Evolutionary conservation across 1,140 invertebrate genomes (phyloP), one percentile per base, ranked within the genome.

Genomic region (Penaeus japonicus): DNA sequence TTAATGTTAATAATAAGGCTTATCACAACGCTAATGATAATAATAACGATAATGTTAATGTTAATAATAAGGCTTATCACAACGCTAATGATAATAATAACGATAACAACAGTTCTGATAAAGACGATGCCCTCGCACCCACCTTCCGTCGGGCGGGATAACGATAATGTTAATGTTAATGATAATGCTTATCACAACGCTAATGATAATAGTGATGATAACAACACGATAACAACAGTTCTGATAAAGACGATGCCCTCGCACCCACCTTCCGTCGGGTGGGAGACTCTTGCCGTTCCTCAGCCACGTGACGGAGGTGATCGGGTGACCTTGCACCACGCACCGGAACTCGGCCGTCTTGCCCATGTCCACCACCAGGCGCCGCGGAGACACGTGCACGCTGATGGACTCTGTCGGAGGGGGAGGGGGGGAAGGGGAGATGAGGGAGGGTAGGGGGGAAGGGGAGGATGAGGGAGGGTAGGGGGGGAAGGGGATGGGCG

Each of bases 311-410:
- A 98, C 94, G 88, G 95, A 94, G 75, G 96, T 95, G 70, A 96
- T 94, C 1, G 97, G 97, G 47, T 90, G 90, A 0, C 90, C 90
- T 32, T 89, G 88, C 20, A 90, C 90, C 17, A 89, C 90, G 55
- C 97, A 99, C 91, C 96, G 95, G 91, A 98, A 96, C 90, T 94
- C 95, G 57, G 96, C 95, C 91, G 96, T 95, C 91, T 96, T 96
- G 79, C 96, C 96, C 79, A 96, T 94, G 92, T 97, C 97, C 18
- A 97, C 95, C 87, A 96, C 94, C 91, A 96, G 94, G 75, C 95
- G 94, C 92, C 95, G 94, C 79, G 96, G 96, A 92, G 95, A 94
- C 89, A 96, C 94, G 91, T 95, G 95, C 73, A 95, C 96, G 89
- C 95, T 94, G 90, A 96, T 93, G 65, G 96, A 95, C 92, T 95